Evolutionary conservation across 2,888 invertebrate genomes (phyloP).

Genomic region (Eristalis arbustorum): DNA sequence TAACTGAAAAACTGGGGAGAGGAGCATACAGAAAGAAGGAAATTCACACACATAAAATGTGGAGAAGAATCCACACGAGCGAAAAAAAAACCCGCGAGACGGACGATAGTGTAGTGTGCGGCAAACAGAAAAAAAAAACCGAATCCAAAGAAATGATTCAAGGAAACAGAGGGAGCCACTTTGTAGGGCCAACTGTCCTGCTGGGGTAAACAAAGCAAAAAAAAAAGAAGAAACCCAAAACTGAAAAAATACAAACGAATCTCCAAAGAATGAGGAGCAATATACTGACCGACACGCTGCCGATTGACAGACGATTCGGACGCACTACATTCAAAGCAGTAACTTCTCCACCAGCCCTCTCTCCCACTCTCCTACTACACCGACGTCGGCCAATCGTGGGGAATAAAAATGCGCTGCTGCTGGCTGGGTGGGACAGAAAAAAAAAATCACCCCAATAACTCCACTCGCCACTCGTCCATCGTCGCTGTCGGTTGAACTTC

Average conservation of each 20-base stretch:
- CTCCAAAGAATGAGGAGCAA: constrained; percentile 31
- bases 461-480: constrained; percentile 15
- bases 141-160: constrained; percentile 64
- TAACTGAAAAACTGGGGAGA: constrained; percentile 65
- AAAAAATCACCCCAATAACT: constrained; percentile 17
- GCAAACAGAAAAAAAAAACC: constrained; percentile 53
- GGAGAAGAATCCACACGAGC: constrained; percentile 64
- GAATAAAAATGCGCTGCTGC: constrained; percentile 41
- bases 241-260: constrained; percentile 38
- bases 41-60: constrained; percentile 71
- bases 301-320: constrained; percentile 46
- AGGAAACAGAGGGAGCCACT: constrained; percentile 61
- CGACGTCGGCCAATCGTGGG: constrained; percentile 63
- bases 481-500: constrained; percentile 43
- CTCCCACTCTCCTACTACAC: constrained; percentile 22
- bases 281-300: constrained; percentile 47
- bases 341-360: constrained; percentile 61
- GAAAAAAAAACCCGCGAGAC: constrained; percentile 70
- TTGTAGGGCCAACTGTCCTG: constrained; percentile 49
- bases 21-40: constrained; percentile 66
- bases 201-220: constrained; percentile 28
- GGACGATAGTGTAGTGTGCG: constrained; percentile 62
- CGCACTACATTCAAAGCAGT: constrained; percentile 63
- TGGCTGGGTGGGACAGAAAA: constrained; percentile 2
- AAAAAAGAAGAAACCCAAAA: background rate